Percentiles rank a stretch among this genome's conserved stretches.
Conservation (phyloP, 2,888 invertebrate genomes). For the Rhorus exstirpatorius region DNA sequence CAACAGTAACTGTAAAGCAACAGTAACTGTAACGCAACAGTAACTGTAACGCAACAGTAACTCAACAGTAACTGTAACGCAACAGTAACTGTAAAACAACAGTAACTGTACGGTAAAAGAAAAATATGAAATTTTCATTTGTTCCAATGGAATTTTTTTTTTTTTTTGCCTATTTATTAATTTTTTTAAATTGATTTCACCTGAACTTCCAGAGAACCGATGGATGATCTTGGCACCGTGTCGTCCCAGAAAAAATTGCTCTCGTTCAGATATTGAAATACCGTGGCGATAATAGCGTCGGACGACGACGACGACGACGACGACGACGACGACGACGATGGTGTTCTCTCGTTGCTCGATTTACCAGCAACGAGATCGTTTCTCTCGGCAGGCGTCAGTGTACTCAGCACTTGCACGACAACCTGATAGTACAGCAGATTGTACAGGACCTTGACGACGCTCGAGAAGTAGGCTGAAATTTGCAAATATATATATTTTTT, state of each 20-base stretch:
- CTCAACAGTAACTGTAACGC: too few relatives aligned
- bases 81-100: too few relatives aligned
- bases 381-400: conserved; percentile 89
- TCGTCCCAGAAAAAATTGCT: conserved; percentile 78
- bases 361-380: conserved; percentile 79
- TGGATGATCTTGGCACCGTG: conserved; percentile 37
- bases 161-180: too few relatives aligned
- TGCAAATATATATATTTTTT: too few relatives aligned
- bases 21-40: too few relatives aligned
- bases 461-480: conserved; percentile 93
- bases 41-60: too few relatives aligned
- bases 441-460: conserved; percentile 95
- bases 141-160: neutral
- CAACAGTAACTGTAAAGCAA: too few relatives aligned
- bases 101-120: too few relatives aligned
- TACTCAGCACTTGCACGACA: conserved; percentile 92
- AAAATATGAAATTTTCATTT: too few relatives aligned
- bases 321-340: conserved; percentile 74
- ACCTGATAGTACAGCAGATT: conserved; percentile 96
- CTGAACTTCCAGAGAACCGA: conserved; percentile 45
- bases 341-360: conserved; percentile 44
- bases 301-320: conserved; percentile 76
- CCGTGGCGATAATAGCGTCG: conserved; percentile 78
- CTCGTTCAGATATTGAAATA: conserved; percentile 79
- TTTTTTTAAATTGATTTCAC: conserved; percentile 21